phyloP scores from a whole-genome alignment of 2,797 vertebrate genomes.

The Anabas testudineus region DNA sequence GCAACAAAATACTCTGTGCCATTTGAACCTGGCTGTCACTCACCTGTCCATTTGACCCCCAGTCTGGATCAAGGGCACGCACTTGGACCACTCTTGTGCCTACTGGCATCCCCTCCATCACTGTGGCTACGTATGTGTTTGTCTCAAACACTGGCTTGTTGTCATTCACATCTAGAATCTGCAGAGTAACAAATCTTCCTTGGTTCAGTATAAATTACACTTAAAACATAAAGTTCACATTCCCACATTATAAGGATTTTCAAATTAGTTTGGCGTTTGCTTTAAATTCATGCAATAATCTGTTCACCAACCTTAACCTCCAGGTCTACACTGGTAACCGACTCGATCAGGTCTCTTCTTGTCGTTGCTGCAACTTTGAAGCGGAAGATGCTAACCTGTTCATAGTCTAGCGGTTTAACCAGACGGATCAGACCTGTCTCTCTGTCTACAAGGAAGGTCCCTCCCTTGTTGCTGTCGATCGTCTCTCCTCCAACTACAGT shows the following conservation, averaged over 20 bases:
- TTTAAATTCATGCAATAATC: not conserved
- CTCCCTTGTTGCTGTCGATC: slow-evolving; percentile 90
- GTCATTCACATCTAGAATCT: slow-evolving; percentile 92
- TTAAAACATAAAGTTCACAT: not conserved
- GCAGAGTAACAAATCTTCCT: slow-evolving; percentile 25
- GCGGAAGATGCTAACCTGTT: slow-evolving; percentile 90
- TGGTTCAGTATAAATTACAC: no score
- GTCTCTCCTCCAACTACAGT: slow-evolving; percentile 88
- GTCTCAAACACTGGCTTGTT: slow-evolving; percentile 94
- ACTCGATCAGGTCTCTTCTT: slow-evolving; percentile 85
- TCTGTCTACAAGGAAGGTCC: slow-evolving; percentile 91
- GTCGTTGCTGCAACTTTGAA: slow-evolving; percentile 89
- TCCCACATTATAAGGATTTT: not conserved
- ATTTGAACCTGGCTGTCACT: slow-evolving; percentile 69
- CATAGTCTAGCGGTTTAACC: slow-evolving; percentile 91
- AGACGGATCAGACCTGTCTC: slow-evolving; percentile 92
- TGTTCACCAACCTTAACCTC: slow-evolving; percentile 88
- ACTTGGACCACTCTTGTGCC: slow-evolving; percentile 93
- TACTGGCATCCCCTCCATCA: slow-evolving; percentile 93
- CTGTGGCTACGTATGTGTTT: slow-evolving; percentile 90
- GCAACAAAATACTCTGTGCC: not conserved
- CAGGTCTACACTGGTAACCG: slow-evolving; percentile 91
- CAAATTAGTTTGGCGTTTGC: not conserved
- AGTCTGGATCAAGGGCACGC: slow-evolving; percentile 92
- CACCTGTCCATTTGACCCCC: slow-evolving; percentile 94